A percentile compares a stretch with the other conserved stretches of the same genome.
Evolutionary conservation across 2,888 invertebrate species (phyloP).

Genomic region (Maniola hyperantus): DNA sequence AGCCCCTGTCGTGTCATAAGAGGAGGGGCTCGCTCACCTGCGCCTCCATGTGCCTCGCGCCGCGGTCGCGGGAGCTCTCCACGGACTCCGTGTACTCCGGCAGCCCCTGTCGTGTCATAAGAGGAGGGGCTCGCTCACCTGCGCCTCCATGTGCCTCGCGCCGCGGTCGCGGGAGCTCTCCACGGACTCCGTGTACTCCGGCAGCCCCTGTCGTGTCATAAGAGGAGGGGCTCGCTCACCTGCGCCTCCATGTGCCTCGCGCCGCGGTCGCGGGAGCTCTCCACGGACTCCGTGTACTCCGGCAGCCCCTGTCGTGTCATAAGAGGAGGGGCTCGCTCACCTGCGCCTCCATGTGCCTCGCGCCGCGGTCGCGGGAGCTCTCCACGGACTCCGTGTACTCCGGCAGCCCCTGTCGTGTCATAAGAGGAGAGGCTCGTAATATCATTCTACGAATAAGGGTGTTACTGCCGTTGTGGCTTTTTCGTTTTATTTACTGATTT

Average conservation of each 20-base stretch:
- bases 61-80: conserved; percentile 55
- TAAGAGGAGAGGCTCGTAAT: no score
- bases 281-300: conserved; percentile 66
- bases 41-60: conserved; percentile 58
- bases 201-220: conserved; percentile 49
- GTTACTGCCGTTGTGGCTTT: no score
- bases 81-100: conserved; percentile 69
- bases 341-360: conserved; percentile 64
- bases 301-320: conserved; percentile 52
- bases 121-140: no score
- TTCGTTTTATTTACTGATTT: no score
- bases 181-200: conserved; percentile 67
- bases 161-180: conserved; percentile 56
- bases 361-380: conserved; percentile 53
- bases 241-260: conserved; percentile 62
- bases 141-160: conserved; percentile 59
- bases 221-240: no score
- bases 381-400: conserved; percentile 67
- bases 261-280: conserved; percentile 55
- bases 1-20: conserved; percentile 46
- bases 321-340: conserved; percentile 42
- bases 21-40: no score
- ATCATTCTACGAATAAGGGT: no score
- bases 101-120: conserved; percentile 47
- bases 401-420: conserved; percentile 52